Evolutionary conservation across 2,113 vertebrate species (phyloP), one percentile per base, ranked within the genome.

Genomic region (Psilopsiagon aurifrons): DNA sequence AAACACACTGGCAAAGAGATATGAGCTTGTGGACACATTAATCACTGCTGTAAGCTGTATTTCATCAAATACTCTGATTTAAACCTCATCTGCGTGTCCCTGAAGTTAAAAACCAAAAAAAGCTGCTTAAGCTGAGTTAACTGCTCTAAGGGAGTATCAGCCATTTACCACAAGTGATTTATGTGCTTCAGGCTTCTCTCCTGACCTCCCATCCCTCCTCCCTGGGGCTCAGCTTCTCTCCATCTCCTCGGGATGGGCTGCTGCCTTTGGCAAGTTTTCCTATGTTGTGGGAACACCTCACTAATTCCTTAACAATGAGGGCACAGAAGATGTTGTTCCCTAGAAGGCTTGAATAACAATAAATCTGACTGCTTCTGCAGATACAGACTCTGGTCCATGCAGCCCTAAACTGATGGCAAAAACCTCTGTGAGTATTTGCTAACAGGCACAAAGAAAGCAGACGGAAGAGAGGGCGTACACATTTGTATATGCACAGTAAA

Each of bases 211-310:
- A 75, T 8, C 5, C 28, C 16, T 63, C n/a, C 27, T 63, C 54
- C 25, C 31, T 10, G 7, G 8, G 33, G 25, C 28, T 46, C 87
- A 83, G 46, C 28, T 41, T 63, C 44, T 23, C 67, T 49, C 82
- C 2, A 0, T 19, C 20, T 49, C 44, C n/a, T 63, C 3, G 1
- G 54, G 29, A 63, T 1, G 1, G 44, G 71, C 14, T 76, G 52
- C 31, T 39, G 11, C 39, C 2, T 0, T 2, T 9, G 25, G 63
- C 67, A 63, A 23, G 5, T 16, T 59, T 60, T 39, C 47, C 29
- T 28, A 78, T 11, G 5, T 13, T 68, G 24, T 0, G 0, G 33
- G 20, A 88, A 70, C 4, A 28, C 43, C 51, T 66, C 28, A 13
- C 46, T 59, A 75, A 75, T 14, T 75, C 69, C 31, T 55, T 49